Conservation (phyloP, 2,888 invertebrate genomes). For the Balanococcus diminutus region DNA sequence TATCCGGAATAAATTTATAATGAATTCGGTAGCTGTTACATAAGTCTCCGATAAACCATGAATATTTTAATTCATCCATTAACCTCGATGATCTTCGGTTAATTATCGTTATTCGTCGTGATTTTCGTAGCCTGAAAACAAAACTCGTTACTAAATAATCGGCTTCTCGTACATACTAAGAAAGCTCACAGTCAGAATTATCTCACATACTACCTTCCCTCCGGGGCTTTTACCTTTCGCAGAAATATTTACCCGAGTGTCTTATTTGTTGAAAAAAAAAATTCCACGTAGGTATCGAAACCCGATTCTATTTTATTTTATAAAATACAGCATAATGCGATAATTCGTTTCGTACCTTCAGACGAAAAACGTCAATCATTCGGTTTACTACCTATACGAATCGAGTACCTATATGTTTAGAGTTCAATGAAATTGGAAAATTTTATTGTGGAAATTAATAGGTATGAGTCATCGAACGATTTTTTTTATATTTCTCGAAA, state of each 20-base stretch:
- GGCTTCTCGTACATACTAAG: constrained; percentile 16
- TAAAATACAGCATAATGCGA: not conserved
- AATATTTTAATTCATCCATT: constrained; percentile 36
- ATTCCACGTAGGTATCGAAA: not conserved
- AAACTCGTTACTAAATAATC: constrained; percentile 3
- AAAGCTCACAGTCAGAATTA: constrained; percentile 17
- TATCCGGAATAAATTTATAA: constrained; percentile 25
- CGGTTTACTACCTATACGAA: no score
- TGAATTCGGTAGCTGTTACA: constrained; percentile 30
- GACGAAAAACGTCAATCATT: not conserved
- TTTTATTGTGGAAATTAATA: not conserved
- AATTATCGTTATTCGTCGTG: constrained; percentile 16
- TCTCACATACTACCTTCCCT: not conserved
- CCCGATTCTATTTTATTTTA: not conserved
- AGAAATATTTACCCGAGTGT: not conserved
- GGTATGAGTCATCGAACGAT: no score
- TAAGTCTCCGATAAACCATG: constrained; percentile 20
- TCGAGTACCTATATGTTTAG: no score
- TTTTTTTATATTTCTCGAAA: no score
- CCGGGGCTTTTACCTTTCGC: not conserved
- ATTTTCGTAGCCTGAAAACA: constrained; percentile 26
- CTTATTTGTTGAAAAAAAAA: not conserved
- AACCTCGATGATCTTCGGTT: constrained; percentile 31
- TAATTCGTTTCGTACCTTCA: not conserved
- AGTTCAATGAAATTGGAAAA: not conserved